Evolutionary conservation across 2,113 vertebrate species (phyloP).

Genomic region (Pan troglodytes): DNA sequence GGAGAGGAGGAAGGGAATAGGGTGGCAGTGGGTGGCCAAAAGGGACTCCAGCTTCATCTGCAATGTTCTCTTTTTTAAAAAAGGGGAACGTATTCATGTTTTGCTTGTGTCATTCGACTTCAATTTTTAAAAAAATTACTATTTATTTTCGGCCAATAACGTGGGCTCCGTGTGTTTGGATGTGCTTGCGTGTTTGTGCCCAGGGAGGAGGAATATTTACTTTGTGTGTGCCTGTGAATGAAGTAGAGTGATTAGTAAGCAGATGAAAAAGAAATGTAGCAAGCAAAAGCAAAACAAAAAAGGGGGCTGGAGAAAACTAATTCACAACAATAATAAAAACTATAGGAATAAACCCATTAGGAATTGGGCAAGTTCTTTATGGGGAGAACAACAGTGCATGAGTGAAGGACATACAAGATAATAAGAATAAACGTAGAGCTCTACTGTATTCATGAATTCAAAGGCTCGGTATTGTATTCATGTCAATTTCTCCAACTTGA

Average conservation of each 20-base stretch:
- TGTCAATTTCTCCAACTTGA: not conserved
- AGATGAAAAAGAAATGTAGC: conserved; percentile 55
- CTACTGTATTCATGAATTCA: not conserved
- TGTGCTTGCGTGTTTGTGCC: not conserved
- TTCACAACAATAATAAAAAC: not conserved
- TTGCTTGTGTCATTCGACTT: conserved; percentile 65
- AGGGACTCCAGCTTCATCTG: conserved; percentile 23
- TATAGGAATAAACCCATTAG: not conserved
- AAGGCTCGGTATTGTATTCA: not conserved
- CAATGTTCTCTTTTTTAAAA: conserved; percentile 45
- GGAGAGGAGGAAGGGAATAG: conserved; percentile 11
- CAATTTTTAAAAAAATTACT: conserved; percentile 67
- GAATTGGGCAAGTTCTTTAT: not conserved
- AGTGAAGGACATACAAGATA: not conserved
- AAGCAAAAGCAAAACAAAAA: conserved; percentile 43
- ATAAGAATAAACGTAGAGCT: not conserved
- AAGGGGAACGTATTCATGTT: conserved; percentile 66
- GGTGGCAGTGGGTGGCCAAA: conserved; percentile 33
- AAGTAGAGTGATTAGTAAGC: conserved; percentile 60
- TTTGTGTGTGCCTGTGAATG: conserved; percentile 68
- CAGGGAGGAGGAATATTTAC: conserved; percentile 57
- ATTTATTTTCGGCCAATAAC: conserved; percentile 72
- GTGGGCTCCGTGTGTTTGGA: conserved; percentile 42
- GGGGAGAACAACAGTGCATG: not conserved
- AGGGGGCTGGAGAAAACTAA: not conserved